Conservation (phyloP, 1,140 invertebrate species). For the Cyrtorhinus lividipennis region DNA sequence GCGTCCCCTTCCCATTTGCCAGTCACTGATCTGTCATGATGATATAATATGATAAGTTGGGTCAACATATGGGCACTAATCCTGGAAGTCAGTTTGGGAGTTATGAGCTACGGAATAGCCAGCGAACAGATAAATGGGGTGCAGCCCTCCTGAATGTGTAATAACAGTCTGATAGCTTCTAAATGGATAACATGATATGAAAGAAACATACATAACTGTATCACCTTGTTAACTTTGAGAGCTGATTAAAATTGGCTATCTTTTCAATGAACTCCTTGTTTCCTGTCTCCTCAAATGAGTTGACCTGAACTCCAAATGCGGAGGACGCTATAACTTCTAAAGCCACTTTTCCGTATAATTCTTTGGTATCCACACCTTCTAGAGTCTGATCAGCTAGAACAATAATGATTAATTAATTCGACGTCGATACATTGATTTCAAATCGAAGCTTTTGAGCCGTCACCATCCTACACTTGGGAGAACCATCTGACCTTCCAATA, state of each 20-base stretch:
- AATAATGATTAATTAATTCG: neutral
- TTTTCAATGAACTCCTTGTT: slow-evolving; percentile 28
- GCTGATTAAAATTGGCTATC: slow-evolving; percentile 22
- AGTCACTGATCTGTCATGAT: too few relatives aligned
- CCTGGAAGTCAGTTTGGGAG: too few relatives aligned
- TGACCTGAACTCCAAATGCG: slow-evolving; percentile 30
- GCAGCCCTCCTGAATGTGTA: too few relatives aligned
- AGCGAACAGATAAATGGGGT: too few relatives aligned
- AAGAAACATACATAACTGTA: neutral
- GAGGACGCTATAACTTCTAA: slow-evolving; percentile 33
- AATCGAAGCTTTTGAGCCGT: too few relatives aligned
- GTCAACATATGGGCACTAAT: too few relatives aligned
- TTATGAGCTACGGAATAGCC: too few relatives aligned
- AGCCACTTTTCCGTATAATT: slow-evolving; percentile 30
- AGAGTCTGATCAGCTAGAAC: neutral
- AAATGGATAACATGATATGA: neutral
- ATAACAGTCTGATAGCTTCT: too few relatives aligned
- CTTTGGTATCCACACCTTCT: slow-evolving; percentile 30
- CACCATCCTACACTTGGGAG: too few relatives aligned
- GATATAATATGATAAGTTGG: too few relatives aligned
- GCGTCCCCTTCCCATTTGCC: too few relatives aligned
- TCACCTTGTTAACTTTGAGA: slow-evolving; percentile 16
- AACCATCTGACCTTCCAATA: too few relatives aligned
- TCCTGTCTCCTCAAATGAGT: slow-evolving; percentile 27
- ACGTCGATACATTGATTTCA: neutral